phyloP scores from a whole-genome alignment of 2,797 vertebrate genomes.

The Ceyx erithaca region DNA sequence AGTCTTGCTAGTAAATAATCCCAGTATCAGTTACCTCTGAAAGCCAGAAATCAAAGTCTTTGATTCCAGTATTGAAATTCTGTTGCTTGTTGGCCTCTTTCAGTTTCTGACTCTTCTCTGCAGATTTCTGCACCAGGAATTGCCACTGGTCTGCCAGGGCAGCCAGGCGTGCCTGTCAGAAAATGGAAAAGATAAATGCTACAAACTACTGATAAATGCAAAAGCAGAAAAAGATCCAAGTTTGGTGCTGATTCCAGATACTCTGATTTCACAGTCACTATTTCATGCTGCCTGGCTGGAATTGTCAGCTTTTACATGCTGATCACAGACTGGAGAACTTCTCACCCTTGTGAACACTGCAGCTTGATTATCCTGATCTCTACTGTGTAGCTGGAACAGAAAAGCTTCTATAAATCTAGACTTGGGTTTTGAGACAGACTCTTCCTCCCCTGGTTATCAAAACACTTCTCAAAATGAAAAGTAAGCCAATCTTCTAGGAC shows the following conservation, averaged over 20 bases:
- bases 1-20: not conserved
- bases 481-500: not conserved
- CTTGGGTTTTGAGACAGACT: not conserved
- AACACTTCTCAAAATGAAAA: not conserved
- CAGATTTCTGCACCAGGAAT: slow-evolving; percentile 97
- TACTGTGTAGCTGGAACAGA: fast-evolving
- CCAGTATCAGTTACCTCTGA: slow-evolving; percentile 86
- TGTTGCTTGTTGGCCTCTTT: slow-evolving; percentile 99
- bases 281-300: not conserved
- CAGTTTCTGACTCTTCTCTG: slow-evolving; percentile 98
- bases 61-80: slow-evolving; percentile 99
- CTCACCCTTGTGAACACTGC: not conserved
- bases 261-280: not conserved
- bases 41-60: slow-evolving; percentile 99
- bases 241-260: not conserved
- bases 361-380: not conserved
- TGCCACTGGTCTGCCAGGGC: slow-evolving; percentile 97
- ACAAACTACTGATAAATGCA: not conserved
- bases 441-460: not conserved
- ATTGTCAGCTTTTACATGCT: not conserved
- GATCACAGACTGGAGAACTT: not conserved
- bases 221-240: not conserved
- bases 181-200: not conserved
- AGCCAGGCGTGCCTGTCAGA: slow-evolving; percentile 85
- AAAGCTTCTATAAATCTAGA: not conserved